Base-by-base conservation (phyloP, 2,888 invertebrate genomes). In the Diabrotica balteata region DNA sequence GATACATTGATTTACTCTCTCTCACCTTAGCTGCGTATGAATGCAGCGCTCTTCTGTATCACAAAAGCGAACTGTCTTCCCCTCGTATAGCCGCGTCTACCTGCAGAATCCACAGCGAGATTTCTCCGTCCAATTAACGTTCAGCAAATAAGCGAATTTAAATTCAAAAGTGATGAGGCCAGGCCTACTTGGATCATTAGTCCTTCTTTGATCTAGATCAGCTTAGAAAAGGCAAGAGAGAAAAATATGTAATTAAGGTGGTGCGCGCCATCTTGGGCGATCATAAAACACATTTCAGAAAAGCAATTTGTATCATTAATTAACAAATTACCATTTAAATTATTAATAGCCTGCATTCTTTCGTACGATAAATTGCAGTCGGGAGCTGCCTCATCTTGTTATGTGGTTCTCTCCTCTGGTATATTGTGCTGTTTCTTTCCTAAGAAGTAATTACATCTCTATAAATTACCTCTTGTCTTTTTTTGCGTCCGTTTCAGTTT, bases 301-400 rank as follows among this genome's bases (percentile, higher is more conserved):
- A 83, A 82, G 82, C 82, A 84, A 85, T 85, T 85, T 85, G 85
- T 85, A 84, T 81, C 83, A 84, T 84, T 85, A 84, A 84, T 85
- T 85, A 84, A 84, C 82, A 83, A 84, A 84, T 84, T 85, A 84
- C 84, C 84, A 84, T 85, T 84, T 84, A 84, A 84, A 84, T 84
- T 84, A 84, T 84, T 83, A 83, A 83, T 82, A 80, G 81, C 77
- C 80, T 70, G 78, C 82, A 82, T 82, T 82, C 83, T 79, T 77
- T 70, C 68, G 67, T 63, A 78, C 72, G 68, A 82, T 82, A 82
- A 83, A 82, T 83, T 80, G 80, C 77, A 72, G 70, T 74, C 63
- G 59, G 58, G 59, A 62, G 73, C 74, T 76, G 76, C 72, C 75
- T 73, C 80, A 77, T 80, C 78, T 79, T 68, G 75, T 77, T 71